These are phyloP conservation scores for Hirudo medicinalis DNA, from an alignment of 1,140 invertebrate genomes.

Conservation along the genomic window DNA sequence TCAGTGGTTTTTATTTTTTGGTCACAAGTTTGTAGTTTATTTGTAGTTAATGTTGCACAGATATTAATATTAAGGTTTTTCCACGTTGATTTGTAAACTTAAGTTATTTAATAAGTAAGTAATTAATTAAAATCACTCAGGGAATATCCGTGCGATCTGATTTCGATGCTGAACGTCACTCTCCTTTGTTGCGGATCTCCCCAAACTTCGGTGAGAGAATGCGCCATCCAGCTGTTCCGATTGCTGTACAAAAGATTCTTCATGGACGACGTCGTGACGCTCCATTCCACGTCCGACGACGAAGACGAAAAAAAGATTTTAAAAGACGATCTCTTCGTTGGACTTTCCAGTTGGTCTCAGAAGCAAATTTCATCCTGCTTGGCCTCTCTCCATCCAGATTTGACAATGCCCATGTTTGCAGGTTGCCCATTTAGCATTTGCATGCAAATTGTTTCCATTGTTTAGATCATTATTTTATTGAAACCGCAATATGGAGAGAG, in stretches of 20 bases:
- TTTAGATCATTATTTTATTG: neutral
- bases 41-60: neutral
- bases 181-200: slow-evolving; percentile 89
- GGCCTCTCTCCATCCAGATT: slow-evolving; percentile 79
- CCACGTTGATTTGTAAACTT: neutral
- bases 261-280: slow-evolving; percentile 50
- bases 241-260: slow-evolving; percentile 89
- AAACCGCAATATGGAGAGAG: neutral
- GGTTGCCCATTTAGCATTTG: slow-evolving; percentile 46
- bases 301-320: slow-evolving; percentile 46
- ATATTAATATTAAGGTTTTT: neutral
- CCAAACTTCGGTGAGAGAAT: slow-evolving; percentile 74
- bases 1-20: slow-evolving; percentile 25
- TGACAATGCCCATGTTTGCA: slow-evolving; percentile 98
- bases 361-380: slow-evolving; percentile 78
- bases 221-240: slow-evolving; percentile 81
- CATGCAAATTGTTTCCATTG: neutral
- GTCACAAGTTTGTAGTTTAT: neutral
- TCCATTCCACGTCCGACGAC: slow-evolving; percentile 19
- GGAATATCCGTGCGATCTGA: slow-evolving; percentile 96
- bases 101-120: neutral
- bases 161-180: slow-evolving; percentile 90
- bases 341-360: slow-evolving; percentile 78
- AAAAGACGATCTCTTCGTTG: slow-evolving; percentile 62
- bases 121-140: slow-evolving; percentile 43